Evolutionary conservation across 2,797 vertebrate genomes (phyloP), one percentile per base, ranked within the genome.

Genomic region (Diplodus sargus): DNA sequence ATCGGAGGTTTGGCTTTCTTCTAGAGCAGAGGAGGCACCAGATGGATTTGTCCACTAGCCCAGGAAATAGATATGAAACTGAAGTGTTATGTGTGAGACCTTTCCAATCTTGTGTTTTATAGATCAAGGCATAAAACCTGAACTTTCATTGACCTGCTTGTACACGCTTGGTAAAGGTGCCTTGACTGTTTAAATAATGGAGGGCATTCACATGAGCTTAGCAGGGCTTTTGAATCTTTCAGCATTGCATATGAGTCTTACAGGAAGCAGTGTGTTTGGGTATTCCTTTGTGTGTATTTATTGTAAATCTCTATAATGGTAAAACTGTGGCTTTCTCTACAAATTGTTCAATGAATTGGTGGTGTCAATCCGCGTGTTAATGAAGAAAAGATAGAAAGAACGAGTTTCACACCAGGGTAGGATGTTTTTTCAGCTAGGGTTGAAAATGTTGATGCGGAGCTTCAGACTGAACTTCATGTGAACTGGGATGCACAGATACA

Each of bases 321-420:
- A 8, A 34, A 34, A 39, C 34, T 39, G 34, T 39, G 34, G 9
- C 34, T 39, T 39, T 39, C 34, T 39, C 34, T 39, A 39, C 34
- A 9, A 39, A 39, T 39, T 9, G 8, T 8, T 39, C 34, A 39
- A 39, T 2, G 34, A 39, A 39, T 39, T 34, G 30, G 30, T 34
- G 30, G 28, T 59, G 7, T 63, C 22, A 71, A 62, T 62, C 14
- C 59, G 15, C 30, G 16, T 39, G 23, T 51, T 77, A 18, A 48
- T 60, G n/a, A 28, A 48, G 53, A 43, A 23, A n/a, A 22, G 30
- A 49, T 12, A 4, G n/a, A 43, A 34, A 8, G 25, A 25, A 25
- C 2, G 30, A 34, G 42, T 1, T 4, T 57, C 4, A 58, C 22
- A 42, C 3, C 2, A 11, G 18, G 22, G 17, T 25, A 13, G 25